Percentiles rank a stretch among this genome's conserved stretches.
Evolutionary conservation across 2,888 invertebrate species (phyloP).

Genomic region (Uropetala carovei): DNA sequence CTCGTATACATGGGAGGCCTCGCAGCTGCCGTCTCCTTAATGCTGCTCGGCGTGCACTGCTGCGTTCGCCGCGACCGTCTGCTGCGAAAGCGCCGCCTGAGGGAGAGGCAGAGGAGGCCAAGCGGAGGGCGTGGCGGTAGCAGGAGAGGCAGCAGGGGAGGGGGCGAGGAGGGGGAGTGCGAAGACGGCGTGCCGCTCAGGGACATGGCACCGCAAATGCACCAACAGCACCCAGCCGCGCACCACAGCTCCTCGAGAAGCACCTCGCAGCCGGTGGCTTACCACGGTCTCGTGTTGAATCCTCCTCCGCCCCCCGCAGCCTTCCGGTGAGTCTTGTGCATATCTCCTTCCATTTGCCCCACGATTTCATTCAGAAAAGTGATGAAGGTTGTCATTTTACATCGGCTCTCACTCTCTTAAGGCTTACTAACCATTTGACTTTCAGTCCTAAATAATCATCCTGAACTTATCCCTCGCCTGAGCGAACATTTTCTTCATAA

Average conservation of each 20-base stretch:
- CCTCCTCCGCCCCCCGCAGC: slow-evolving; percentile 37
- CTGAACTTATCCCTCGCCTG: too few species aligned
- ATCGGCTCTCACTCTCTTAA: too few species aligned
- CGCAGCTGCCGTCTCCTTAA: slow-evolving; percentile 80
- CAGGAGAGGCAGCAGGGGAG: slow-evolving; percentile 71
- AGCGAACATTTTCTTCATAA: too few species aligned
- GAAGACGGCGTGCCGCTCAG: slow-evolving; percentile 44
- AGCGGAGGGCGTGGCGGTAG: slow-evolving; percentile 70
- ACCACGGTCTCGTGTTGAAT: slow-evolving; percentile 41
- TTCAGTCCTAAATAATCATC: too few species aligned
- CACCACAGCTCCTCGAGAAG: slow-evolving; percentile 53
- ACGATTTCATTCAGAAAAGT: background rate
- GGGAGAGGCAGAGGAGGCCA: slow-evolving; percentile 78
- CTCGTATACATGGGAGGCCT: slow-evolving; percentile 83
- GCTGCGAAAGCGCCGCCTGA: slow-evolving; percentile 74
- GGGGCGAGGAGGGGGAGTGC: slow-evolving; percentile 68
- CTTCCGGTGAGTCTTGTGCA: slow-evolving; percentile 6
- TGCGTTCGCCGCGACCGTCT: slow-evolving; percentile 77
- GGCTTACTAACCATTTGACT: too few species aligned
- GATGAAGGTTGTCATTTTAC: background rate
- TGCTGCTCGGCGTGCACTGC: slow-evolving; percentile 81
- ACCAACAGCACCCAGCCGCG: slow-evolving; percentile 25
- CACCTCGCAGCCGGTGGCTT: slow-evolving; percentile 13
- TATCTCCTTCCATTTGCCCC: background rate
- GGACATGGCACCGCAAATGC: background rate